A percentile compares a stretch with the other conserved stretches of the same genome.
phyloP scores from a whole-genome alignment of 2,113 vertebrate genomes.

The Nipponia nippon region DNA sequence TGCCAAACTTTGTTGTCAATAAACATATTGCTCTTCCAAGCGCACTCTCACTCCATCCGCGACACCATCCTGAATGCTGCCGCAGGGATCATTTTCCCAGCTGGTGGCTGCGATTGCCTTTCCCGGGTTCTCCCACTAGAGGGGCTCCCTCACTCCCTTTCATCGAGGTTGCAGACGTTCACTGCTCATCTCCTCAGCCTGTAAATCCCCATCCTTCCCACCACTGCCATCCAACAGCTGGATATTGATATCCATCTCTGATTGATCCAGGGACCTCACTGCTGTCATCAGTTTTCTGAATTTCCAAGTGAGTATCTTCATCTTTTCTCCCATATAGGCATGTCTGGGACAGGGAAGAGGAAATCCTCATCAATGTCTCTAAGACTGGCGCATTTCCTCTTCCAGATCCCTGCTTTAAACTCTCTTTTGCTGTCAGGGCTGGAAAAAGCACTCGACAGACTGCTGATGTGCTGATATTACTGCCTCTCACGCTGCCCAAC shows the following conservation, averaged over 20 bases:
- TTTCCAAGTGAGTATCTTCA: neutral
- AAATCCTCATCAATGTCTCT: neutral
- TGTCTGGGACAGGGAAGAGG: neutral
- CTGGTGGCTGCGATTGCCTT: neutral
- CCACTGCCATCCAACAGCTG: neutral
- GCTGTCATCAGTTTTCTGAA: neutral
- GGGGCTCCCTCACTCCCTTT: neutral
- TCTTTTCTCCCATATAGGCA: neutral
- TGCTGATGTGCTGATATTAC: neutral
- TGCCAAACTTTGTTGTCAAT: too few relatives aligned
- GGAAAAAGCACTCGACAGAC: neutral
- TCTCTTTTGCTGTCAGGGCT: neutral
- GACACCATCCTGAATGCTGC: neutral
- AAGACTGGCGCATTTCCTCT: neutral
- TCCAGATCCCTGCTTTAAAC: neutral
- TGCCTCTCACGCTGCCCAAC: neutral
- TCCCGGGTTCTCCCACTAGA: neutral
- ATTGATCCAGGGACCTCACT: neutral
- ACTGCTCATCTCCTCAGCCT: neutral
- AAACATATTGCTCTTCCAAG: too few relatives aligned
- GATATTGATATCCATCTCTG: neutral
- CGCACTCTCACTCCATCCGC: too few relatives aligned
- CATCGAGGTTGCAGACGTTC: neutral
- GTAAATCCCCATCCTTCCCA: neutral
- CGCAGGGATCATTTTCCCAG: neutral